A percentile compares a stretch with the other conserved stretches of the same genome.
phyloP scores from a whole-genome alignment of 2,113 vertebrate species.

The Crocuta crocuta region DNA sequence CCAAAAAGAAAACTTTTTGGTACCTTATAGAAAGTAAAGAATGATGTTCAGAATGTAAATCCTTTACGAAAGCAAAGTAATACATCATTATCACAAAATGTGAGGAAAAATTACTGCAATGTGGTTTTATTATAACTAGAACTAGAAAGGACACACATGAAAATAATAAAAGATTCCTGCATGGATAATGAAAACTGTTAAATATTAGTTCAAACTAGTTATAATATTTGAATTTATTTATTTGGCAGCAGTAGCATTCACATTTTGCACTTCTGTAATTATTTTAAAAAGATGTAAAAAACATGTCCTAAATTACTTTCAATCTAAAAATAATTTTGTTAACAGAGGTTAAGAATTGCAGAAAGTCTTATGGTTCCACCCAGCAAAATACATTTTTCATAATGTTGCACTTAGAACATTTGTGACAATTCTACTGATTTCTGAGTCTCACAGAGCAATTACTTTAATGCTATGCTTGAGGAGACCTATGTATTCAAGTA shows the following conservation, averaged over 20 bases:
- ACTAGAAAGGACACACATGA: neutral
- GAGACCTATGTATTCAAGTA: neutral
- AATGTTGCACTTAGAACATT: neutral
- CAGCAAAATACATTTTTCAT: neutral
- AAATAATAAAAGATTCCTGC: neutral
- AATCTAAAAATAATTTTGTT: conserved; percentile 22
- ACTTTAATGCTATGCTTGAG: neutral
- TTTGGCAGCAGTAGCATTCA: neutral
- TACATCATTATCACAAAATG: neutral
- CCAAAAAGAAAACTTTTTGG: neutral
- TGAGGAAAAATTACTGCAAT: neutral
- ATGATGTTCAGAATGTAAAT: neutral
- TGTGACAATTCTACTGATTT: neutral
- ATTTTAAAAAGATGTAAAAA: neutral
- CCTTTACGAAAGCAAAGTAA: neutral
- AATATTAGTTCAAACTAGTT: neutral
- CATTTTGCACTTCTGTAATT: neutral
- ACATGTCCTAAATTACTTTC: neutral
- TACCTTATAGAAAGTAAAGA: neutral
- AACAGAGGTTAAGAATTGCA: neutral
- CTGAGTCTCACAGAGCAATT: neutral
- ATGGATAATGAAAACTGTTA: neutral
- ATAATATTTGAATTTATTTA: neutral
- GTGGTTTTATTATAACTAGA: neutral
- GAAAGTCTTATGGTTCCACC: neutral